A percentile compares a stretch with the other conserved stretches of the same genome.
Evolutionary conservation across 2,113 vertebrate genomes (phyloP).

Genomic region (Aegypius monachus): DNA sequence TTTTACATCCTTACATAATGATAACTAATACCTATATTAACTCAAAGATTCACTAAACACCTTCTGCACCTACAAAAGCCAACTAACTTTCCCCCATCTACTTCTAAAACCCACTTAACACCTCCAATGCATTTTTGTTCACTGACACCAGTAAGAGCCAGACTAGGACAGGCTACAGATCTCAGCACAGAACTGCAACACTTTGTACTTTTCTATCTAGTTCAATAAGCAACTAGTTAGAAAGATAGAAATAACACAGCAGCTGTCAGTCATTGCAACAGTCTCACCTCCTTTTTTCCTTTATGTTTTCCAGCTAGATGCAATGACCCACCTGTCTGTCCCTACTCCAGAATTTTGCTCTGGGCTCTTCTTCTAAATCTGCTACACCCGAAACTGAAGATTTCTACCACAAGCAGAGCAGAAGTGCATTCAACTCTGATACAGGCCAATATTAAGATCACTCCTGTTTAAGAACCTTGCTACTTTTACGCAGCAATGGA

Average conservation of each 20-base stretch:
- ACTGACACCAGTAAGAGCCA: neutral
- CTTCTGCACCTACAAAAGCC: neutral
- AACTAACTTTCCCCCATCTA: neutral
- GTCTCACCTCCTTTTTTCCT: neutral
- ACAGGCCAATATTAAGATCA: neutral
- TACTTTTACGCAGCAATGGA: neutral
- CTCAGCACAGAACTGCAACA: neutral
- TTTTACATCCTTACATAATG: neutral
- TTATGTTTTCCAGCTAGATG: neutral
- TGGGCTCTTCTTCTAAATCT: neutral
- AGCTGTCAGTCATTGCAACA: neutral
- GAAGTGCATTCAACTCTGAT: neutral
- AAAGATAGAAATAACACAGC: neutral
- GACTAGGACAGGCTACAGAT: neutral
- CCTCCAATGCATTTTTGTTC: neutral
- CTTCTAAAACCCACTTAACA: accelerated
- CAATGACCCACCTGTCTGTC: neutral
- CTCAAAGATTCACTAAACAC: too few relatives aligned
- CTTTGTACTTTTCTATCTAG: neutral
- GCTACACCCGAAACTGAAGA: neutral
- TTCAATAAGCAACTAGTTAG: neutral
- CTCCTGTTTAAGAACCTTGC: neutral
- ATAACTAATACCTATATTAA: neutral
- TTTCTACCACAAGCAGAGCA: neutral
- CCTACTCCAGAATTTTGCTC: neutral